Base-by-base conservation (phyloP, 1,140 invertebrate species). In the Potamilus streckersoni region DNA sequence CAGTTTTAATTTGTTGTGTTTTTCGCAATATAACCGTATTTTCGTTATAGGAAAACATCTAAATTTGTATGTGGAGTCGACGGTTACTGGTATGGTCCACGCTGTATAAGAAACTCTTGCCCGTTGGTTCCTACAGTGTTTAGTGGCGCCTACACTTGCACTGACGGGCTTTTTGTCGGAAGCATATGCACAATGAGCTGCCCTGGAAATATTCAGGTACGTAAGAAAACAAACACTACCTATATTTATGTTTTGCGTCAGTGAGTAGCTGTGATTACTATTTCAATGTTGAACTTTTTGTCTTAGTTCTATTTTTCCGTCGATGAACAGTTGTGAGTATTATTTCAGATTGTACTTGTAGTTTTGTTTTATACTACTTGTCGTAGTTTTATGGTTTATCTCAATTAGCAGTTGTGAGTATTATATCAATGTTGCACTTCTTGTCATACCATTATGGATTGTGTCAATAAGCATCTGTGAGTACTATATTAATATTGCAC, bases 131-230 rank as follows among this genome's bases (percentile, higher is more conserved):
- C 75, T 20, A 60, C 56, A 14, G 69, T 63, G 17, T 77, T 68
- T 70, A 68, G 31, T 19, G 75, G 75, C 13, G 70, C 75, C 16
- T 71, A 72, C 65, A 73, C 70, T 38, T 77, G 75, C 65, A 72
- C 75, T 4, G 27, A 71, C 58, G 75, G 62, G 4, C 59, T 72
- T 27, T n/a, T 67, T 23, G 62, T 27, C 38, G 59, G 20, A 14
- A 72, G 69, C 59, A 69, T 59, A n/a, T 77, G 75, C 49, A 69
- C 49, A 11, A 72, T 77, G 75, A 69, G 60, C 38, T 77, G 75
- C 61, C 49, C 69, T 5, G 66, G 49, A 49, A 57, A 72, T 23
- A 23, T 67, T 59, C 27, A 38, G 59, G 75, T 77, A 31, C n/a
- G 55, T 15, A 31, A 69, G 38, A 49, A 49, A 6, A 49, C 0